phyloP scores from a whole-genome alignment of 2,797 vertebrate species.

The Eremophila alpestris region DNA sequence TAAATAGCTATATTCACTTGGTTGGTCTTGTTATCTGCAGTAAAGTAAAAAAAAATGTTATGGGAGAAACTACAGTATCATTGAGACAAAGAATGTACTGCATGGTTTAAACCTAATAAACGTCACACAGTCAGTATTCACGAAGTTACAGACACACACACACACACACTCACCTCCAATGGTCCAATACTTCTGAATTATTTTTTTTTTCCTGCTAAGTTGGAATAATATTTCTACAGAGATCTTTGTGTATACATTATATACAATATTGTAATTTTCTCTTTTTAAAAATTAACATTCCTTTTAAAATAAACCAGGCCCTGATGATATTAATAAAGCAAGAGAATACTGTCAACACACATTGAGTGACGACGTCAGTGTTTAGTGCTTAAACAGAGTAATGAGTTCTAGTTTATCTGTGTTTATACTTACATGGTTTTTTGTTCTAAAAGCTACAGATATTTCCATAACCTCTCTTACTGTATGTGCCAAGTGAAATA shows the following conservation, averaged over 20 bases:
- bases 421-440: slow-evolving; percentile 70
- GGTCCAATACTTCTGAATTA: slow-evolving; percentile 74
- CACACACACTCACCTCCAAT: slow-evolving; percentile 79
- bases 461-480: slow-evolving; percentile 73
- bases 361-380: slow-evolving; percentile 75
- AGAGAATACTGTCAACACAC: slow-evolving; percentile 80
- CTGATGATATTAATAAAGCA: slow-evolving; percentile 80
- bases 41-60: slow-evolving; percentile 75
- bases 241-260: slow-evolving; percentile 88
- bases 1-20: slow-evolving; percentile 80
- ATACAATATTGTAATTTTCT: slow-evolving; percentile 82
- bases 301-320: slow-evolving; percentile 83
- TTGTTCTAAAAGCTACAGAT: slow-evolving; percentile 76
- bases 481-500: slow-evolving; percentile 63
- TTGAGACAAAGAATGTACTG: slow-evolving; percentile 82
- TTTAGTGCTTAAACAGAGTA: slow-evolving; percentile 78
- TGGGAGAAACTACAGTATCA: slow-evolving; percentile 79
- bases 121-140: slow-evolving; percentile 80
- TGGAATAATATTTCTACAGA: slow-evolving; percentile 89
- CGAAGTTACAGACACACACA: slow-evolving; percentile 79
- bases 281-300: slow-evolving; percentile 76
- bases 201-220: slow-evolving; percentile 76
- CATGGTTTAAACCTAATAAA: slow-evolving; percentile 85
- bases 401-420: slow-evolving; percentile 74
- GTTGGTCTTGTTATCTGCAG: slow-evolving; percentile 80